phyloP scores from a whole-genome alignment of 2,797 vertebrate species.

The Hippoglossus hippoglossus region DNA sequence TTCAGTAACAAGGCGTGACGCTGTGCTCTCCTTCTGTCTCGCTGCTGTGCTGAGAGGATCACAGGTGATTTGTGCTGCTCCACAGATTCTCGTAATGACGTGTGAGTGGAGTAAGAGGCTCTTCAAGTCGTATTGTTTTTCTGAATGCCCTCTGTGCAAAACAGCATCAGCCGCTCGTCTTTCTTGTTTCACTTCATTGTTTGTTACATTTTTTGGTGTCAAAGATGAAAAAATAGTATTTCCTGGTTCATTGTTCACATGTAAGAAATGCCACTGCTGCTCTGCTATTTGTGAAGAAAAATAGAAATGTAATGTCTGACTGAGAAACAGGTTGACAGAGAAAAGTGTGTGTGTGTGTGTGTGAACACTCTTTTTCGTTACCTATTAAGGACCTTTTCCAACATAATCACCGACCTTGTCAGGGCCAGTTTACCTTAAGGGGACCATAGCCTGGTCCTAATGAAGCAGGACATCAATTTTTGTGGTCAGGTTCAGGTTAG shows the following conservation, averaged over 20 bases:
- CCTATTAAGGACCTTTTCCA: too few species aligned
- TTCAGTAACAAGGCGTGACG: not conserved
- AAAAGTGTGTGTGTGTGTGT: too few species aligned
- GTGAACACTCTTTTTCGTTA: too few species aligned
- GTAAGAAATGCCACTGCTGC: too few species aligned
- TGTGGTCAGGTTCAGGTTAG: too few species aligned
- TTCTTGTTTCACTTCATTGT: not conserved
- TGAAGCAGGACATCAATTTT: too few species aligned
- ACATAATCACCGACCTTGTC: too few species aligned
- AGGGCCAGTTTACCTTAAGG: too few species aligned
- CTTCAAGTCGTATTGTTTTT: conserved; percentile 14
- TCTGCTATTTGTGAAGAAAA: too few species aligned
- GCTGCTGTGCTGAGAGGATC: conserved; percentile 26
- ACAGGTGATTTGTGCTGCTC: conserved; percentile 44
- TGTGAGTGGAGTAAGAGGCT: conserved; percentile 21
- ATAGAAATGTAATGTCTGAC: not conserved
- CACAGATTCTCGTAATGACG: conserved; percentile 39
- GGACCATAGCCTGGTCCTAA: too few species aligned
- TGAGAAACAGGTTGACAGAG: too few species aligned
- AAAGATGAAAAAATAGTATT: not conserved
- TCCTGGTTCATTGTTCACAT: too few species aligned
- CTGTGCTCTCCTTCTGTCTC: conserved; percentile 7
- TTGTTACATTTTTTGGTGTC: not conserved
- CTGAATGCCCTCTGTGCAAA: conserved; percentile 21
- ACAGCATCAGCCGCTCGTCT: conserved; percentile 10